Percentiles rank a stretch among this genome's conserved stretches.
phyloP scores from a whole-genome alignment of 2,888 invertebrate genomes.

The Chydorus sphaericus region DNA sequence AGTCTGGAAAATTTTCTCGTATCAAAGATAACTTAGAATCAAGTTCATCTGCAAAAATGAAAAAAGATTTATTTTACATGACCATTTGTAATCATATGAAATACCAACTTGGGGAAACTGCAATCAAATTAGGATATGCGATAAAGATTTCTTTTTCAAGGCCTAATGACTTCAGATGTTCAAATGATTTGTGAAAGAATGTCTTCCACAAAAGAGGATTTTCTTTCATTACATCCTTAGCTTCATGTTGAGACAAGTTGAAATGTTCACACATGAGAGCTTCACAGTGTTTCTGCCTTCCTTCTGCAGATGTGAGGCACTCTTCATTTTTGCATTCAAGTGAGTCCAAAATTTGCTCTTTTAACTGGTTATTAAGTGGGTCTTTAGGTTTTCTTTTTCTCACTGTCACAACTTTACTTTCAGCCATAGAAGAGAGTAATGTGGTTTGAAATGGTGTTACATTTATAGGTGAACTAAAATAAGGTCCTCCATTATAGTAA shows the following conservation, averaged over 20 bases:
- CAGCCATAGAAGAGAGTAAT: too few relatives aligned
- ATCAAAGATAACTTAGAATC: background rate
- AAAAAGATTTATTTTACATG: background rate
- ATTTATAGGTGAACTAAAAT: too few relatives aligned
- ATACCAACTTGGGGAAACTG: background rate
- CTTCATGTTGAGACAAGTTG: background rate
- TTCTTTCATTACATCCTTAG: background rate
- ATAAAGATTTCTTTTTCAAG: background rate
- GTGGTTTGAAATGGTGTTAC: too few relatives aligned
- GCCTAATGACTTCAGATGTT: background rate
- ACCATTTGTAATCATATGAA: background rate
- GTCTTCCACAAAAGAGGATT: background rate
- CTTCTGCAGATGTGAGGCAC: too few relatives aligned
- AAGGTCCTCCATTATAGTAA: too few relatives aligned
- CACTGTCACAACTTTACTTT: too few relatives aligned
- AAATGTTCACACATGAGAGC: background rate
- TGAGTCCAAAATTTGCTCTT: too few relatives aligned
- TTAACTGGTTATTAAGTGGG: too few relatives aligned
- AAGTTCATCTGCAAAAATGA: background rate
- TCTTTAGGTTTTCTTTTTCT: too few relatives aligned
- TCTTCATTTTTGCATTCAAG: too few relatives aligned
- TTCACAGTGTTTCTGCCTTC: background rate
- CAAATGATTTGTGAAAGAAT: background rate
- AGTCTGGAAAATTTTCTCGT: background rate
- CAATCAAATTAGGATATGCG: background rate